Evolutionary conservation across 2,113 vertebrate species (phyloP).

Genomic region (Hydropotes inermis): DNA sequence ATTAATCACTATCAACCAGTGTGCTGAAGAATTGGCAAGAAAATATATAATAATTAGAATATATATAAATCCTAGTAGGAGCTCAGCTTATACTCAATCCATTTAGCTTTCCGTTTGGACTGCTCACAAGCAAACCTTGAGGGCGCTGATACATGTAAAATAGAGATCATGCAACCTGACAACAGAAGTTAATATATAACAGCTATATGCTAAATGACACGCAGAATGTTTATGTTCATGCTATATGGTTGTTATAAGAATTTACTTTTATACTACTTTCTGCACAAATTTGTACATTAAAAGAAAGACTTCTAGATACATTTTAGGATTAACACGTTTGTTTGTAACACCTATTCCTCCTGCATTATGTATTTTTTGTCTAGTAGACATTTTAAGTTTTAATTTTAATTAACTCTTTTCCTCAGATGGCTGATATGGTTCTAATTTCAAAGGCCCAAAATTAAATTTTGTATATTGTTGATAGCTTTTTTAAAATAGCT

Average conservation of each 20-base stretch:
- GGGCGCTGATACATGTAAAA: background rate
- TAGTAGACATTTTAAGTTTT: background rate
- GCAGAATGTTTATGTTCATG: background rate
- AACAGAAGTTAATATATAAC: background rate
- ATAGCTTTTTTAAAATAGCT: background rate
- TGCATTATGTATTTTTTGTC: background rate
- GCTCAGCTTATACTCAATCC: background rate
- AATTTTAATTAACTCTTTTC: background rate
- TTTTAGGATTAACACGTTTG: background rate
- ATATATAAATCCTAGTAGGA: background rate
- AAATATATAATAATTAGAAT: background rate
- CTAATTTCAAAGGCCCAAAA: conserved; percentile 2
- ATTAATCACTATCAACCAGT: background rate
- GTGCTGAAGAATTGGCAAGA: background rate
- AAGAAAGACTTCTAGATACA: background rate
- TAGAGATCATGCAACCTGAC: background rate
- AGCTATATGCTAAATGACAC: background rate
- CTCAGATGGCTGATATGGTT: background rate
- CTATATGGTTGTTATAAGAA: background rate
- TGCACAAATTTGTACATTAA: background rate
- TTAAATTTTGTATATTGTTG: background rate
- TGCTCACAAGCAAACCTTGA: background rate
- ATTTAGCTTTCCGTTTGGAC: background rate
- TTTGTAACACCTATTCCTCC: background rate
- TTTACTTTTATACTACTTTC: background rate